phyloP scores from a whole-genome alignment of 1,140 invertebrate genomes.

The Drosophila subpulchrella region DNA sequence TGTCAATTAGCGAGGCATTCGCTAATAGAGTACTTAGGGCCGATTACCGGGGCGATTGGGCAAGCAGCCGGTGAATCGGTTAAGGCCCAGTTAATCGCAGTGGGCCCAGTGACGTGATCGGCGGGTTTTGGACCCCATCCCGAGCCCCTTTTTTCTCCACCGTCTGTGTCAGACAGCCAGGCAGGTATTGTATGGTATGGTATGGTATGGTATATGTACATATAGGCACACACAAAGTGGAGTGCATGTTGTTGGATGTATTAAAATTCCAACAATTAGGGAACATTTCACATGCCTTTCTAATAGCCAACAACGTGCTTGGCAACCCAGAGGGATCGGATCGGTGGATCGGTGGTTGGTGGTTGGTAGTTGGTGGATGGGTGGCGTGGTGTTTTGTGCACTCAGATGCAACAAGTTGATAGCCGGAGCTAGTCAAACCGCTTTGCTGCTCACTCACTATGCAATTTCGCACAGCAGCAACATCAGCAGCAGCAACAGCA shows the following conservation, averaged over 20 bases:
- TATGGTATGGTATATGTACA: background rate
- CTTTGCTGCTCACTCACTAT: constrained; percentile 60
- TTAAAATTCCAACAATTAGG: constrained; percentile 83
- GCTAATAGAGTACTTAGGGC: constrained; percentile 41
- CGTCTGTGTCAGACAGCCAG: constrained; percentile 23
- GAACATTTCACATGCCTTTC: constrained; percentile 82
- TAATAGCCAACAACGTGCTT: constrained; percentile 75
- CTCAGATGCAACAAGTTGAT: constrained; percentile 68
- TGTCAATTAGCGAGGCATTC: constrained; percentile 36
- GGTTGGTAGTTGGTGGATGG: constrained; percentile 3
- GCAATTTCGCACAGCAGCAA: constrained; percentile 73
- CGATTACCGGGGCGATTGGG: constrained; percentile 12
- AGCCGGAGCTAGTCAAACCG: constrained; percentile 59
- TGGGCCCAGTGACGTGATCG: constrained; percentile 15
- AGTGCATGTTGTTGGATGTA: constrained; percentile 60
- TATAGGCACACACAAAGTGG: background rate
- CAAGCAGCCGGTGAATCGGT: constrained; percentile 1
- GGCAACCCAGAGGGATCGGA: constrained; percentile 25
- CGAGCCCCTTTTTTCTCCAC: background rate
- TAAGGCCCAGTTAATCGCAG: constrained; percentile 26
- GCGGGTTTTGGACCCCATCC: background rate
- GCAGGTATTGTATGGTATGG: background rate
- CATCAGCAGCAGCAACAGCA: constrained; percentile 33
- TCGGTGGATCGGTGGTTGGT: background rate
- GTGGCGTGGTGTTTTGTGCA: constrained; percentile 31